A percentile compares a stretch with the other conserved stretches of the same genome.
These are phyloP conservation scores for Polypterus bichir DNA, from an alignment of 2,113 vertebrate genomes.

Conservation along the genomic window DNA sequence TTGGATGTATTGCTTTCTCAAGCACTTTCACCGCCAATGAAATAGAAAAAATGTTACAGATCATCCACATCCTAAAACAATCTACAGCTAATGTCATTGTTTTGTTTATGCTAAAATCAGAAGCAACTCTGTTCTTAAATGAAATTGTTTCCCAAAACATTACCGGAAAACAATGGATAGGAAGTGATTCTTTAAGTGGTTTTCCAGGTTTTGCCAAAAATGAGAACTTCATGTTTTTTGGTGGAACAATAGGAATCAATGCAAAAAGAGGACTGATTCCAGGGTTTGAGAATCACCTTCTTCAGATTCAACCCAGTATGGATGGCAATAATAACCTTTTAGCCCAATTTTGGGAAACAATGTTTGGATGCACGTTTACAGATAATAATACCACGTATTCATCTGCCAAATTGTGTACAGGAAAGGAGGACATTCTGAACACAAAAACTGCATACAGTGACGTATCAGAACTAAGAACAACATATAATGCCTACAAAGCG, in stretches of 20 bases:
- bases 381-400: neutral
- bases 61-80: conserved; percentile 4
- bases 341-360: conserved; percentile 2
- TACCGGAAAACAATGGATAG: conserved; percentile 4
- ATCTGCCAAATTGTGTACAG: neutral
- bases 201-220: neutral
- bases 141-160: conserved; percentile 4
- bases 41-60: neutral
- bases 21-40: neutral
- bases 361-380: neutral
- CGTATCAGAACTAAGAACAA: neutral
- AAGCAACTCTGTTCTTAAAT: conserved; percentile 1
- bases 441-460: conserved; percentile 2
- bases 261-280: neutral
- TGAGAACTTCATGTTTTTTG: neutral
- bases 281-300: conserved; percentile 5
- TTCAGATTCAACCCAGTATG: neutral
- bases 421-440: neutral
- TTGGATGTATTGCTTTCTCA: conserved; percentile 2
- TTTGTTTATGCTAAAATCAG: neutral
- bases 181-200: neutral
- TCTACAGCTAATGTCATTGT: conserved; percentile 6
- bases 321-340: neutral
- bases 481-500: conserved; percentile 5
- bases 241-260: conserved; percentile 1